Evolutionary conservation across 2,113 vertebrate genomes (phyloP).

Genomic region (Epinephelus moara): DNA sequence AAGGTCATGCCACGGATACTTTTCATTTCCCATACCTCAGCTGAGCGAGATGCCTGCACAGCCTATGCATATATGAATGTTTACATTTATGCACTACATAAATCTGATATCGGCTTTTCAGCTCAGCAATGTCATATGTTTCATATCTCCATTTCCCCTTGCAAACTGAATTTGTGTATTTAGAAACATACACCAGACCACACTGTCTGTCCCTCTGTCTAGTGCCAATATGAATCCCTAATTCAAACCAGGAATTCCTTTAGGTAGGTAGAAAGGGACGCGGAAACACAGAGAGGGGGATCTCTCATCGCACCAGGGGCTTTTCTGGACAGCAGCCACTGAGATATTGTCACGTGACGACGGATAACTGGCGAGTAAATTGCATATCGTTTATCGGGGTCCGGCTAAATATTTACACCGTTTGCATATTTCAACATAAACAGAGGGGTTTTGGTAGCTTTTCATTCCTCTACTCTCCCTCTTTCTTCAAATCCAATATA

Average conservation of each 20-base stretch:
- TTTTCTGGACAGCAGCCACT: conserved; percentile 66
- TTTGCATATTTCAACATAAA: conserved; percentile 74
- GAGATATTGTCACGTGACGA: conserved; percentile 77
- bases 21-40: conserved; percentile 73
- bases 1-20: conserved; percentile 75
- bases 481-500: conserved; percentile 44
- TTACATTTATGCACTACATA: conserved; percentile 62
- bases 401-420: conserved; percentile 68
- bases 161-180: conserved; percentile 69
- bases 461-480: conserved; percentile 24
- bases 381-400: conserved; percentile 64
- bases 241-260: conserved; percentile 80
- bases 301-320: conserved; percentile 65
- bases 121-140: conserved; percentile 57
- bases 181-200: conserved; percentile 73
- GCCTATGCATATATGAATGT: conserved; percentile 59
- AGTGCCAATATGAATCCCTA: conserved; percentile 72
- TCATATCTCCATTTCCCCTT: conserved; percentile 68
- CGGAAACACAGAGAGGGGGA: conserved; percentile 67
- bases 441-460: conserved; percentile 57
- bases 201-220: conserved; percentile 67
- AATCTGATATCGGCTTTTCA: conserved; percentile 66
- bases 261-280: conserved; percentile 69
- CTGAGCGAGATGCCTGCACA: conserved; percentile 46
- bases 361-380: conserved; percentile 67